A percentile compares a stretch with the other conserved stretches of the same genome.
phyloP scores from a whole-genome alignment of 37 sponge, comb jelly and placozoan species.

The Theonella swinhoei region DNA sequence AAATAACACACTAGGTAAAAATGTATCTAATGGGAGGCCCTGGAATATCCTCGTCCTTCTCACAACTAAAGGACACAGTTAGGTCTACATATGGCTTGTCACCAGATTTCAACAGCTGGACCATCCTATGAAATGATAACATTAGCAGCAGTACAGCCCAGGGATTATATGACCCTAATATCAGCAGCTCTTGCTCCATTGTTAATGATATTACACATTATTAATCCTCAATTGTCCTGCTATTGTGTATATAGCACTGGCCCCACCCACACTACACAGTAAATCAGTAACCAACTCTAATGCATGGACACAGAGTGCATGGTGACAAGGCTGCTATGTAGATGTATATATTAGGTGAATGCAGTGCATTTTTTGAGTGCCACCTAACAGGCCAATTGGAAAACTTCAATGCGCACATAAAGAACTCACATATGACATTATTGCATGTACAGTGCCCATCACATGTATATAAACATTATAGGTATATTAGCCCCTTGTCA shows the following conservation, averaged over 20 bases:
- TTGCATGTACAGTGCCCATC: too few relatives aligned
- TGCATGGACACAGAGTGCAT: too few relatives aligned
- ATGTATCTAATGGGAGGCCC: slow-evolving; percentile 77
- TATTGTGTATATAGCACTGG: neutral
- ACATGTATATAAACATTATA: neutral
- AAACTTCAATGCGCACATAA: too few relatives aligned
- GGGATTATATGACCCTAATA: neutral
- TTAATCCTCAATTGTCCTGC: neutral
- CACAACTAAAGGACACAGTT: slow-evolving; percentile 74
- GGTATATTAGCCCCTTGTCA: neutral
- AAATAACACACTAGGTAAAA: slow-evolving; percentile 43
- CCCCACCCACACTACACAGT: neutral
- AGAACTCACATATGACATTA: neutral
- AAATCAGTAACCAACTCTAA: too few relatives aligned
- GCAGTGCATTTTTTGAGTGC: too few relatives aligned
- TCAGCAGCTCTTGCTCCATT: neutral
- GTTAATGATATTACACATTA: neutral
- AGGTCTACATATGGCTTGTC: slow-evolving; percentile 75
- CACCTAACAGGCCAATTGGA: too few relatives aligned
- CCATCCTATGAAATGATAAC: too few relatives aligned
- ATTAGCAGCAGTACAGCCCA: too few relatives aligned
- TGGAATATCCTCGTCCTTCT: slow-evolving; percentile 50
- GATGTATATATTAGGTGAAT: too few relatives aligned
- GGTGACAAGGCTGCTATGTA: too few relatives aligned
- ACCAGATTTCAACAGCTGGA: slow-evolving; percentile 59